A percentile compares a stretch with the other conserved stretches of the same genome.
Evolutionary conservation across 2,888 invertebrate species (phyloP).

Genomic region (Mesochorus sp.): DNA sequence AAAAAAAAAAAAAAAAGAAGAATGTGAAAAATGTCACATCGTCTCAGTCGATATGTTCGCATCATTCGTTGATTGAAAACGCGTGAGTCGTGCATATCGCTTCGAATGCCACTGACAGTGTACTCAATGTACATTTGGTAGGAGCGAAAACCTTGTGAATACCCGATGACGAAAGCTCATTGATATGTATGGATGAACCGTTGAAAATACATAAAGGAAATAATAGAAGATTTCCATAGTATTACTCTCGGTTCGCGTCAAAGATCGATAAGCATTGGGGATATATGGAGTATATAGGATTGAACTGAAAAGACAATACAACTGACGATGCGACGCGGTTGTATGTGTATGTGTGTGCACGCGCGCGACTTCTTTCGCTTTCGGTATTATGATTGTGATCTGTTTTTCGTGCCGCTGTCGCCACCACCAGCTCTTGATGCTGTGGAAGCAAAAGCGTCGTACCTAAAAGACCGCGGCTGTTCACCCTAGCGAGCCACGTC

Average conservation of each 20-base stretch:
- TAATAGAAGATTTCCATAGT: slow-evolving; percentile 40
- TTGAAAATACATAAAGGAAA: slow-evolving; percentile 27
- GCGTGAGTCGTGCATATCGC: slow-evolving; percentile 36
- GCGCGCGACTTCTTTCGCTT: slow-evolving; percentile 20
- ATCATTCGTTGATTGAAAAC: slow-evolving; percentile 51
- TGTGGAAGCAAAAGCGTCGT: slow-evolving; percentile 12
- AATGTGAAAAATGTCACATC: not conserved
- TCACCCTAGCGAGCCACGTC: slow-evolving; percentile 36
- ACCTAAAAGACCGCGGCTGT: slow-evolving; percentile 47
- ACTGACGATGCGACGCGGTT: not conserved
- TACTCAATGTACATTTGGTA: not conserved
- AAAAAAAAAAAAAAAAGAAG: slow-evolving; percentile 4
- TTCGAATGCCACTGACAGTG: slow-evolving; percentile 3
- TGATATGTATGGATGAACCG: not conserved
- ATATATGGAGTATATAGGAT: no score
- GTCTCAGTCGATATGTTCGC: not conserved
- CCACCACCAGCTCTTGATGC: slow-evolving; percentile 30
- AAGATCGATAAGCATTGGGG: slow-evolving; percentile 43
- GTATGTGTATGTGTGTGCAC: not conserved
- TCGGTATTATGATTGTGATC: slow-evolving; percentile 69
- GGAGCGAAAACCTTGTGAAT: slow-evolving; percentile 19
- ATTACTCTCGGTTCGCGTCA: slow-evolving; percentile 20
- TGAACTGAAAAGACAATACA: slow-evolving; percentile 22
- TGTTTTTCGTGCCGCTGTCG: slow-evolving; percentile 61
- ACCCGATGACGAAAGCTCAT: slow-evolving; percentile 26